Evolutionary conservation across 2,888 invertebrate genomes (phyloP).

Genomic region (Eudasyphora cyanicolor): DNA sequence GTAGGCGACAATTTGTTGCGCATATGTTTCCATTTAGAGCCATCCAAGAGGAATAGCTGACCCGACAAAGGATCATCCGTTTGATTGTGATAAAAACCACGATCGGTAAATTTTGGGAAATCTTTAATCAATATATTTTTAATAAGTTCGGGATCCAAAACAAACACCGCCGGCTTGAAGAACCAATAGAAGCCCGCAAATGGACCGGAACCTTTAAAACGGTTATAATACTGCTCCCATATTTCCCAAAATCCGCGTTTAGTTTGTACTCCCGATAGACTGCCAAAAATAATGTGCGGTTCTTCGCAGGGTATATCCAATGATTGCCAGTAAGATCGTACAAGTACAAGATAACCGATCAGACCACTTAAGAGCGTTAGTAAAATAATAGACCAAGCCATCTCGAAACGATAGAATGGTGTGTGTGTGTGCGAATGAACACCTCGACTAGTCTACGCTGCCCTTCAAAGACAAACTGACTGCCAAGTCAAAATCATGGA

Average conservation of each 20-base stretch:
- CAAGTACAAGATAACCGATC: not conserved
- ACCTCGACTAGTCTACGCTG: too few species aligned
- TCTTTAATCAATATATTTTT: conserved; percentile 71
- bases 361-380: not conserved
- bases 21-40: conserved; percentile 79
- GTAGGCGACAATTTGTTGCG: too few species aligned
- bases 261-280: conserved; percentile 33
- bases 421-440: too few species aligned
- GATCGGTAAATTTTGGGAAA: conserved; percentile 70
- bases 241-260: conserved; percentile 66
- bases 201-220: conserved; percentile 62
- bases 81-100: conserved; percentile 70
- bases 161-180: conserved; percentile 53
- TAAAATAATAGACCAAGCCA: not conserved
- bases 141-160: conserved; percentile 69
- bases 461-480: too few species aligned
- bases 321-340: conserved; percentile 66
- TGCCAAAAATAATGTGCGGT: conserved; percentile 61
- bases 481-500: too few species aligned
- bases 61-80: conserved; percentile 75
- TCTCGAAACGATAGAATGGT: too few species aligned
- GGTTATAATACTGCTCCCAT: conserved; percentile 24
- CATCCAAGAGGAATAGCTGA: conserved; percentile 75
- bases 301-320: conserved; percentile 66
- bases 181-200: conserved; percentile 70